Conservation (phyloP, 2,888 invertebrate species). For the Eubasilissa splendida region DNA sequence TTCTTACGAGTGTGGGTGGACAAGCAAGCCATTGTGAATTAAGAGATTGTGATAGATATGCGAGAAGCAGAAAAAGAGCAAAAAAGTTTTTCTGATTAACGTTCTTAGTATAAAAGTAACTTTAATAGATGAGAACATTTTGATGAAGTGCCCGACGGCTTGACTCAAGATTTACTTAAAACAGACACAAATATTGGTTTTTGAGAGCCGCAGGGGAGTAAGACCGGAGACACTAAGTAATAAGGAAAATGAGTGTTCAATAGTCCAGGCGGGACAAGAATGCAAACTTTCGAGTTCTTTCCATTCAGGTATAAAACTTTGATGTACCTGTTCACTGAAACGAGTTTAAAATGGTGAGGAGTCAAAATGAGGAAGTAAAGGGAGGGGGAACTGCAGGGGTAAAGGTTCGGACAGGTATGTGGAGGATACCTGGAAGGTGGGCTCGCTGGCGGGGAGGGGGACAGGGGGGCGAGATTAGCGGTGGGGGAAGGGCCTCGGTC, state of each 20-base stretch:
- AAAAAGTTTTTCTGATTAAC: too few relatives aligned
- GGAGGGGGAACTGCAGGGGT: background rate
- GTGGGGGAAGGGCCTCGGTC: background rate
- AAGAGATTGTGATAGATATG: too few relatives aligned
- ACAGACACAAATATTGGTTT: too few relatives aligned
- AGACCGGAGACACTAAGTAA: background rate
- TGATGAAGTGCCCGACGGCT: too few relatives aligned
- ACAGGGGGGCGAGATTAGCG: background rate
- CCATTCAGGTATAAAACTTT: background rate
- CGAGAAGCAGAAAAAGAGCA: too few relatives aligned
- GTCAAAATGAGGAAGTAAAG: background rate
- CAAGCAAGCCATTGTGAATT: too few relatives aligned
- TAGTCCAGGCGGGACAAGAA: background rate
- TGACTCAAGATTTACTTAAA: too few relatives aligned
- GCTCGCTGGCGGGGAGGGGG: slow-evolving; percentile 1
- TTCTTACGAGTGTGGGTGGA: too few relatives aligned
- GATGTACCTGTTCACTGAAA: background rate
- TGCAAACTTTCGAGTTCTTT: slow-evolving; percentile 7
- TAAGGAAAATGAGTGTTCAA: background rate
- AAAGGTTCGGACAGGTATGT: slow-evolving; percentile 14
- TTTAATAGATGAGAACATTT: too few relatives aligned
- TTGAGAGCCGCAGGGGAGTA: background rate
- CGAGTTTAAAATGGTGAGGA: background rate
- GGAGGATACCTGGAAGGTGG: slow-evolving; percentile 12
- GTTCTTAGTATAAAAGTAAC: too few relatives aligned